These are phyloP conservation scores for Equus quagga DNA, from an alignment of 2,113 vertebrate species.

Conservation along the genomic window DNA sequence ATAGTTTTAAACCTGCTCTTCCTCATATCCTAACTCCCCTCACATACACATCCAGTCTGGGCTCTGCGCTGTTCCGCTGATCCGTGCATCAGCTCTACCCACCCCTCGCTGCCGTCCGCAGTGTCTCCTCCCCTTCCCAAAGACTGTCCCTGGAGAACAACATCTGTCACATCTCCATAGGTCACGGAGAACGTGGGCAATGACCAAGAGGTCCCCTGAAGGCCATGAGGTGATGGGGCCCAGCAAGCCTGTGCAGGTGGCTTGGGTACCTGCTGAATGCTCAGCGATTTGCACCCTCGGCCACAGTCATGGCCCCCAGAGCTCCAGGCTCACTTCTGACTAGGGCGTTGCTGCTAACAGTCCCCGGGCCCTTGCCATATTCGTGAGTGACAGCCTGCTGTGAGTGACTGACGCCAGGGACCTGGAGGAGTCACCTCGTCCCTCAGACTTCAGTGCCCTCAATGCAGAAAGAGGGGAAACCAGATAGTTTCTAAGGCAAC, in stretches of 20 bases:
- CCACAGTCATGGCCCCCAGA: neutral
- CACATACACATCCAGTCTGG: neutral
- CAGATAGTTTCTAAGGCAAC: neutral
- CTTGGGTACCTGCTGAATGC: too few species aligned
- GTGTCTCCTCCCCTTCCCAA: neutral
- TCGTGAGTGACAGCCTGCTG: accelerated
- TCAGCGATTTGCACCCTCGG: neutral
- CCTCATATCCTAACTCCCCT: too few species aligned
- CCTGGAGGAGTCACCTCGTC: too few species aligned
- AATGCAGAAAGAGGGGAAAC: neutral
- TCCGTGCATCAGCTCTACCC: accelerated
- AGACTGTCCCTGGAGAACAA: neutral
- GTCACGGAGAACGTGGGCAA: accelerated
- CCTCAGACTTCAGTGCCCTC: neutral
- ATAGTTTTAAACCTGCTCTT: neutral
- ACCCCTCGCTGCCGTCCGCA: neutral
- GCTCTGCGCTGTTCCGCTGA: accelerated
- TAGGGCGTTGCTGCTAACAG: accelerated
- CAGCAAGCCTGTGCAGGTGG: neutral
- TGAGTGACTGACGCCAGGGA: neutral
- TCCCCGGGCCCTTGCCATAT: too few species aligned
- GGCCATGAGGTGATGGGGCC: accelerated
- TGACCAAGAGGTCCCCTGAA: too few species aligned
- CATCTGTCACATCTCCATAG: neutral
- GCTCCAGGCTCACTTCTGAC: neutral